Evolutionary conservation across 2,113 vertebrate species (phyloP), one percentile per base, ranked within the genome.

Genomic region (Garra rufa): DNA sequence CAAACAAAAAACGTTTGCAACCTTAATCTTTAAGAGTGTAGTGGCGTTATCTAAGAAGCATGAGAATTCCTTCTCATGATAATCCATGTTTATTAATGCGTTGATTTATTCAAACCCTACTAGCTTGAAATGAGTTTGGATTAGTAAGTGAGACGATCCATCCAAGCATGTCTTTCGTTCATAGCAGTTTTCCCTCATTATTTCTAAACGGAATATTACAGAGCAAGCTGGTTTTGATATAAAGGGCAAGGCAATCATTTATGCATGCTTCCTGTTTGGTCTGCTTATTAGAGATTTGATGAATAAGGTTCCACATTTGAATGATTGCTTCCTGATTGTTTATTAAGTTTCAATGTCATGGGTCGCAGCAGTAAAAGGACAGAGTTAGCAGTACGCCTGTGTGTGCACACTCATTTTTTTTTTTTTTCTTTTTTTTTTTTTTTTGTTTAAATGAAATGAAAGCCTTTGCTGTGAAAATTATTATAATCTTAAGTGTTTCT

Each of bases 301-400:
- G 84, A 88, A 83, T 85, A 85, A 87, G 80, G 46, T 61, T 63
- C 46, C 65, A 41, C n/a, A 74, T 88, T 71, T 71, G 76, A 86
- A 78, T 59, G 38, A 83, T 88, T 69, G 63, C 87, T 71, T 78
- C 34, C 61, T 78, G 82, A 88, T 86, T 86, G 69, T 84, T 81
- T 88, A 84, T 86, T 86, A 61, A 82, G 70, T 84, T 83, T 82
- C 82, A 84, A 76, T 86, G 87, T 77, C 85, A 84, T 76, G 70
- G 76, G 81, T 65, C 63, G 9, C 34, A 77, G 71, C 63, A 77
- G 73, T 57, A 71, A 82, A 82, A 87, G 77, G 83, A 85, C 78
- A 73, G n/a, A 70, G 21, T 75, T 55, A 43, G 61, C 17, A 46
- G 30, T 71, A 44, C 41, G 28, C 10, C 10, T n/a, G 48, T 43